phyloP scores from a whole-genome alignment of 2,888 invertebrate species.

The Drosophila paranaensis region DNA sequence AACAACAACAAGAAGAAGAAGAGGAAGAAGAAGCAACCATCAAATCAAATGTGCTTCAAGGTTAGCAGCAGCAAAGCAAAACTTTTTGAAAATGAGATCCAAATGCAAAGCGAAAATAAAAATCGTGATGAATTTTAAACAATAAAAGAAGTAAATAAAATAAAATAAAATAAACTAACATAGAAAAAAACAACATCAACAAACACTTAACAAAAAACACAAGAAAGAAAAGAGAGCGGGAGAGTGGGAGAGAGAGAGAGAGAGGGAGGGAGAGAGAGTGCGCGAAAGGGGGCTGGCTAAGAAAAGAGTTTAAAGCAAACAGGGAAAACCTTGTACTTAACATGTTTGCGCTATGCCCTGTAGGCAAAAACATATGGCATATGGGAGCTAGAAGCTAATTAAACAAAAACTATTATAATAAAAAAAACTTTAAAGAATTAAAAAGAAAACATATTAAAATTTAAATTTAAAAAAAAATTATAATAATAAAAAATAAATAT shows the following conservation, averaged over 20 bases:
- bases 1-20: constrained; percentile 28
- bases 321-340: background rate
- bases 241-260: background rate
- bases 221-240: background rate
- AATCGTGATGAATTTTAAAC: constrained; percentile 77
- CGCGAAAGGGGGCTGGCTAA: background rate
- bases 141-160: constrained; percentile 41
- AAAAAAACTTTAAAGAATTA: background rate
- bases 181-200: constrained; percentile 17
- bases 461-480: background rate
- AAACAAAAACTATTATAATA: background rate
- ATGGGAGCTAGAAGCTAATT: background rate
- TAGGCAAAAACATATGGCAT: background rate
- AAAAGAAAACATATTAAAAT: background rate
- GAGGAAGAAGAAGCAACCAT: constrained; percentile 17
- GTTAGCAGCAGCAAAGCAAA: constrained; percentile 53
- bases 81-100: constrained; percentile 30
- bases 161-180: constrained; percentile 39
- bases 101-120: constrained; percentile 66
- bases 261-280: background rate
- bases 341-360: background rate
- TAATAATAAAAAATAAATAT: background rate
- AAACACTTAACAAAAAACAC: constrained; percentile 6
- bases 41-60: constrained; percentile 77
- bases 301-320: constrained; percentile 1